Base-by-base conservation (phyloP, 2,797 vertebrate species). In the Silurus lanzhouensis region DNA sequence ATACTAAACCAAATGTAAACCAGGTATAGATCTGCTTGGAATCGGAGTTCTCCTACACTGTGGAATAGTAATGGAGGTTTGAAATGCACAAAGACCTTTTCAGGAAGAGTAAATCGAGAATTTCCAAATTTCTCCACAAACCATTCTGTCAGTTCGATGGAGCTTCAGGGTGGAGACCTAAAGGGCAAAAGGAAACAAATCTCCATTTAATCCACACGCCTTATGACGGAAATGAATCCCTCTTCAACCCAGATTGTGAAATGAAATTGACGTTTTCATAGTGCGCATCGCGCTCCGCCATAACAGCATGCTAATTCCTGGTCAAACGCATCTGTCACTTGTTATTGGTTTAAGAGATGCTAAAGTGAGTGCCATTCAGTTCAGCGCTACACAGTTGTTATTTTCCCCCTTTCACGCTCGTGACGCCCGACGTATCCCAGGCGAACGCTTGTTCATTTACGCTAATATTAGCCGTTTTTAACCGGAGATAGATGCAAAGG, bases 231-330 rank as follows among this genome's bases (percentile, higher is more conserved):
- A 94, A 94, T 95, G 93, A 94, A 94, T 94, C 93, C 91, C 89
- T 92, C 89, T 92, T 92, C 89, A 92, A 90, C 90, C 91, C 89
- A 84, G 83, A 83, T 89, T 94, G 94, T 95, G 93, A 94, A 94
- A 94, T 95, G 94, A 94, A 94, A 93, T 93, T 90, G 93, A 94
- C 91, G 92, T 95, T 95, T 93, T 94, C 91, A 91, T 93, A 94
- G 95, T 92, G 88, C 93, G 94, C 92, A 93, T 93, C 90, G 89
- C 93, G 93, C 92, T 94, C 92, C 88, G 91, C 91, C 89, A 91
- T 88, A 90, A 91, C 92, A 93, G 92, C 90, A 86, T 88, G 89
- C 86, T 61, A 91, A 91, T 88, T 89, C 90, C 93, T 85, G 89
- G 75, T 83, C 71, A 71, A 57, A 88, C 66, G 31, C 84, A 86